These are phyloP conservation scores for Listrodromus nycthemerus DNA, from an alignment of 2,888 invertebrate genomes.

Conservation along the genomic window DNA sequence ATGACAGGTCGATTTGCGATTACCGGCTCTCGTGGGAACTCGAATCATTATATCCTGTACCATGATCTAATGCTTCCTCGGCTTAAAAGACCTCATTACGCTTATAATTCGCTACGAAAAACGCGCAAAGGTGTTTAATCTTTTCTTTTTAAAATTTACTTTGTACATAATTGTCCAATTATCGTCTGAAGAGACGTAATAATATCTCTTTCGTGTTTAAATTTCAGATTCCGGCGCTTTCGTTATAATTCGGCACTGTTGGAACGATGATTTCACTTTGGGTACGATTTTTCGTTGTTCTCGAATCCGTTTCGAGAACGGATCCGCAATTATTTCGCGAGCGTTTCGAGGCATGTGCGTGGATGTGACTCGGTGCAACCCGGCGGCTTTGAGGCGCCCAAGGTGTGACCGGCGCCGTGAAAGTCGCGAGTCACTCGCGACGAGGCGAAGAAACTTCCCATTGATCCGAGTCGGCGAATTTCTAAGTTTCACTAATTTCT, in stretches of 20 bases:
- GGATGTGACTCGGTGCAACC: constrained; percentile 1
- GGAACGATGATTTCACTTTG: constrained; percentile 21
- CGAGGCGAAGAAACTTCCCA: constrained; percentile 15
- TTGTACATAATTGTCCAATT: constrained; percentile 1
- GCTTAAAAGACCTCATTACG: constrained; percentile 59
- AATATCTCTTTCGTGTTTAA: constrained; percentile 18
- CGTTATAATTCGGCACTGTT: neutral
- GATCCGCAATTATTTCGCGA: neutral
- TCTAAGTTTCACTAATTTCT: constrained; percentile 78
- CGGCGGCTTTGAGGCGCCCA: constrained; percentile 77
- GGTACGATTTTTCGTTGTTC: constrained; percentile 6
- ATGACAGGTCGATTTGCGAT: constrained; percentile 67
- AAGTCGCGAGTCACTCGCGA: constrained; percentile 53
- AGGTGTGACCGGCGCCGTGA: constrained; percentile 75
- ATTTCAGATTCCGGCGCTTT: neutral
- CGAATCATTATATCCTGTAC: constrained; percentile 57
- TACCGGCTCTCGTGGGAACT: constrained; percentile 59
- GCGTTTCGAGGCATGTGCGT: neutral
- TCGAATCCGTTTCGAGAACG: neutral
- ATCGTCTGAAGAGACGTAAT: constrained; percentile 19
- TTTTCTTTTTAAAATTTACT: neutral
- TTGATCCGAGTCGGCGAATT: constrained; percentile 42
- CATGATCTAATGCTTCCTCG: constrained; percentile 35
- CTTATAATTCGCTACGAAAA: constrained; percentile 52
- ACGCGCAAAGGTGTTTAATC: constrained; percentile 31